Evolutionary conservation across 2,797 vertebrate species (phyloP).

Genomic region (Chaetophractus vellerosus): DNA sequence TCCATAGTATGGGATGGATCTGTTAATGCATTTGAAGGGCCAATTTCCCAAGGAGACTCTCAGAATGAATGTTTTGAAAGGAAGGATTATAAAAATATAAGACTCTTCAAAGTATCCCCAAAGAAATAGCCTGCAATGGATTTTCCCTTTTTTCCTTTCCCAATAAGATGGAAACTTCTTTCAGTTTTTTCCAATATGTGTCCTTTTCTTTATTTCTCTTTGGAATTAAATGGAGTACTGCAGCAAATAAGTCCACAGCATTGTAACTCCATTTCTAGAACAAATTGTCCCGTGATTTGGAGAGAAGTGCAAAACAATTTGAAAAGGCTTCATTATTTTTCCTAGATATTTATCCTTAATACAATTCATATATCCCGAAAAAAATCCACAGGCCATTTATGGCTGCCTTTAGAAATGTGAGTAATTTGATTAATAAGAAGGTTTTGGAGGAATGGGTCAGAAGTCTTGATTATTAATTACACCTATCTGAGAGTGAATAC

Average conservation of each 20-base stretch:
- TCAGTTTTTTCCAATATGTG: slow-evolving; percentile 14
- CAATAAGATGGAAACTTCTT: slow-evolving; percentile 40
- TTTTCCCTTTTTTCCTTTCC: background rate
- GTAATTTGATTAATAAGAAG: slow-evolving; percentile 84
- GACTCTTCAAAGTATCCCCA: slow-evolving; percentile 18
- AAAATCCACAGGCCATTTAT: background rate
- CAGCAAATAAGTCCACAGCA: slow-evolving; percentile 76
- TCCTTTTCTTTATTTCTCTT: slow-evolving; percentile 58
- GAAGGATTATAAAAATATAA: slow-evolving; percentile 23
- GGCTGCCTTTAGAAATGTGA: slow-evolving; percentile 74
- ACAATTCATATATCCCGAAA: slow-evolving; percentile 25
- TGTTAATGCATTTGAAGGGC: background rate
- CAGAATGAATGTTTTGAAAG: slow-evolving; percentile 2
- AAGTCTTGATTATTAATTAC: slow-evolving; percentile 88
- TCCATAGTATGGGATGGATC: background rate
- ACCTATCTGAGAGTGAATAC: slow-evolving; percentile 82
- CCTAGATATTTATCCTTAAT: slow-evolving; percentile 57
- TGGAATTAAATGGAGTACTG: slow-evolving; percentile 54
- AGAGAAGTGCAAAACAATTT: slow-evolving; percentile 68
- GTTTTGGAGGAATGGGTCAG: slow-evolving; percentile 77
- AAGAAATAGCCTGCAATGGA: background rate
- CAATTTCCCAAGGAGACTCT: background rate
- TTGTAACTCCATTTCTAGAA: slow-evolving; percentile 79
- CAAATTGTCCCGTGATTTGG: slow-evolving; percentile 27
- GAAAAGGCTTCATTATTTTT: slow-evolving; percentile 71